Conservation (phyloP, 2,888 invertebrate species). For the Sarcophaga carnaria region DNA sequence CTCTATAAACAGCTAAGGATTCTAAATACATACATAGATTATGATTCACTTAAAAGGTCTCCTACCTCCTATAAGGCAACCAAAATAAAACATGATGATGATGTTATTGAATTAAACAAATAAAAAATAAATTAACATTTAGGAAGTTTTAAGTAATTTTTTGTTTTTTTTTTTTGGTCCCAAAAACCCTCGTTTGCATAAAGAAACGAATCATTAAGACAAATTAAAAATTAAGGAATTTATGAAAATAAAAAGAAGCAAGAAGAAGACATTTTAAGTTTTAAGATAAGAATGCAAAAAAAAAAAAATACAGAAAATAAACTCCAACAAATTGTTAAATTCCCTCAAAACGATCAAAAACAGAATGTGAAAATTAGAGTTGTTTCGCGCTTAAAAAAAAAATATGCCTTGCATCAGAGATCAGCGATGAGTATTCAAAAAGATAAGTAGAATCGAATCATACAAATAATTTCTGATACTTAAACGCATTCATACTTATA, state of each 20-base stretch:
- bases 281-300: conserved; percentile 36
- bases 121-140: conserved; percentile 14
- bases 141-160: conserved; percentile 1
- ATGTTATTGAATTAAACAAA: conserved; percentile 4
- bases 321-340: conserved; percentile 41
- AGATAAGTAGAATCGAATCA: too few relatives aligned
- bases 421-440: too few relatives aligned
- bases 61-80: background rate
- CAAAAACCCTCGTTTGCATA: conserved; percentile 54
- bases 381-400: too few relatives aligned
- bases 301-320: conserved; percentile 4
- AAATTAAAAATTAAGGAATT: background rate
- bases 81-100: background rate
- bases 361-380: too few relatives aligned
- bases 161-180: conserved; percentile 8
- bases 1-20: too few relatives aligned
- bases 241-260: background rate
- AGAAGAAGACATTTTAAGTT: conserved; percentile 28
- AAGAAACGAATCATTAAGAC: conserved; percentile 43
- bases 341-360: background rate
- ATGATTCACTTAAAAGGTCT: background rate
- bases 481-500: too few relatives aligned
- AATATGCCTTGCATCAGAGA: too few relatives aligned
- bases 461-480: too few relatives aligned
- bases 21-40: too few relatives aligned